Evolutionary conservation across 2,113 vertebrate species (phyloP), one percentile per base, ranked within the genome.

Genomic region (Amphilophus citrinellus): DNA sequence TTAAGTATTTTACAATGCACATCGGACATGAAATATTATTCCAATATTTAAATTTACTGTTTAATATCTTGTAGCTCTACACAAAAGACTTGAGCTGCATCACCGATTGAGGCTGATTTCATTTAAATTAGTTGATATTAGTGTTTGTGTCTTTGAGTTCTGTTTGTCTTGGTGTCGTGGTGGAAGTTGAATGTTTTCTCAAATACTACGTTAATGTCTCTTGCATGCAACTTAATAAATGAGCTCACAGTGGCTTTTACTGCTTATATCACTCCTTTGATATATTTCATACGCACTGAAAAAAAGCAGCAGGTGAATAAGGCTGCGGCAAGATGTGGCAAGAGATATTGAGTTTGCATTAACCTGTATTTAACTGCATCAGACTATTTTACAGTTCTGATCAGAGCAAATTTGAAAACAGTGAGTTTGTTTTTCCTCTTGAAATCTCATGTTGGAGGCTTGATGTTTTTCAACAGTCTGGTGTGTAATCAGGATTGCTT

Each of bases 331-430:
- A 50, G 61, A 42, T 76, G 22, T 44, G 15, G 47, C 32, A 68
- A 56, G 44, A 63, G 35, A 32, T 13, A 76, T 71, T 81, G 71
- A 58, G 20, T 85, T 89, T 85, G n/a, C 39, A 59, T 73, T 76
- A 82, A 58, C 50, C 65, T 27, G 68, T 35, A 59, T 35, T 63
- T 24, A 63, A 57, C 27, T 20, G 56, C 66, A 47, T 77, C 44
- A 79, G 73, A 75, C 44, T 59, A 77, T 75, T 71, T 87, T 82
- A 77, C 13, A 77, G 57, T 42, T 79, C 37, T 61, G 42, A 35
- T 56, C 60, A 85, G 58, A 84, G 11, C 50, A 61, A 32, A 2
- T 11, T 4, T 47, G 32, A 65, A 61, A 77, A 87, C 53, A n/a
- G 11, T 10, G 18, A 80, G n/a, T 37, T 58, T 75, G 50, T 53